Percentiles rank a stretch among this genome's conserved stretches.
These are phyloP conservation scores for Urocynchramus pylzowi DNA, from an alignment of 2,113 vertebrate species.

Conservation along the genomic window DNA sequence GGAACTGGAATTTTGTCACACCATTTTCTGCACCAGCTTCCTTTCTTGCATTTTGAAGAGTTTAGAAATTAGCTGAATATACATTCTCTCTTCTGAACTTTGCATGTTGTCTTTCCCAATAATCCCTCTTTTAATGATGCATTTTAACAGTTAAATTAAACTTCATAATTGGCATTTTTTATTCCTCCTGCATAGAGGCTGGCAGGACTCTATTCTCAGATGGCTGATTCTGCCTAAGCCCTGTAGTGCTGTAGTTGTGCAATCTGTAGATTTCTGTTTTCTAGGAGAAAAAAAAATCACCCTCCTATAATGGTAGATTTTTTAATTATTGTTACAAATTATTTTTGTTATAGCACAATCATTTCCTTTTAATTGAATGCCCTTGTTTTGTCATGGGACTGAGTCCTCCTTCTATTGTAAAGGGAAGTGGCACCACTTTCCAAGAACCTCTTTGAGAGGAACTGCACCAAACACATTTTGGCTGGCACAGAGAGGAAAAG, in stretches of 20 bases:
- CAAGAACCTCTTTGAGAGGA: neutral
- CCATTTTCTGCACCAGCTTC: neutral
- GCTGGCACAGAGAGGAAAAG: neutral
- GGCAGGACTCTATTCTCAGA: neutral
- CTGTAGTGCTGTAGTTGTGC: neutral
- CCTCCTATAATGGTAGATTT: neutral
- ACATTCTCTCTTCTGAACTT: neutral
- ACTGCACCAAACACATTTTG: neutral
- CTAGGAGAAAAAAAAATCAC: neutral
- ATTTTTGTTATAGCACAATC: neutral
- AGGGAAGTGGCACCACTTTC: neutral
- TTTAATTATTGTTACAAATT: neutral
- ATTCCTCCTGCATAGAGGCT: neutral
- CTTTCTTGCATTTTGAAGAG: neutral
- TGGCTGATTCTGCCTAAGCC: neutral
- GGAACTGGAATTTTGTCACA: neutral
- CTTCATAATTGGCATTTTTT: neutral
- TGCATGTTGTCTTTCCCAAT: neutral
- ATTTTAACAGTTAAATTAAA: neutral
- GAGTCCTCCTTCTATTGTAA: neutral
- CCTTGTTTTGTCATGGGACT: neutral
- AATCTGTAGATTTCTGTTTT: neutral
- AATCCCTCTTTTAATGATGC: neutral
- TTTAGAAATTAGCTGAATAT: neutral
- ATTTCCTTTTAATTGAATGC: neutral